Evolutionary conservation across 1,140 invertebrate species (phyloP), one percentile per base, ranked within the genome.

Genomic region (Thalassaphorura encarpata): DNA sequence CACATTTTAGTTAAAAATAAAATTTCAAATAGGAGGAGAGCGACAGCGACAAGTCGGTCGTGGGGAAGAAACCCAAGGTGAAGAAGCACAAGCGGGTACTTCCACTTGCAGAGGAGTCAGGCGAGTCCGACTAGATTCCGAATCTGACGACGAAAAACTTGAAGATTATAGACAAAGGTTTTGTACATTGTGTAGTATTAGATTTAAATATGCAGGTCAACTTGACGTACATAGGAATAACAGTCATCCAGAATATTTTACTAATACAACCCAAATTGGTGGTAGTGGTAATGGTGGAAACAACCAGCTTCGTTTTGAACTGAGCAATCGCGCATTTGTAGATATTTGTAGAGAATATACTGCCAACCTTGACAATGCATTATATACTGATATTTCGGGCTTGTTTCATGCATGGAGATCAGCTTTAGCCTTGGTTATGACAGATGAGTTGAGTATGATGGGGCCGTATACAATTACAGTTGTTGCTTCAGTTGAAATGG

Each of bases 91-190:
- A n/a, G n/a, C n/a, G n/a, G n/a, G n/a, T n/a, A n/a, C n/a, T n/a
- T n/a, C n/a, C n/a, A n/a, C n/a, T n/a, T n/a, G n/a, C n/a, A n/a
- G n/a, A n/a, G n/a, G n/a, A n/a, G n/a, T n/a, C n/a, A n/a, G n/a
- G n/a, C n/a, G n/a, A n/a, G n/a, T n/a, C n/a, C n/a, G n/a, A n/a
- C n/a, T n/a, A n/a, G n/a, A n/a, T n/a, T n/a, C n/a, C n/a, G n/a
- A n/a, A n/a, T n/a, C n/a, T n/a, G n/a, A n/a, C n/a, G n/a, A n/a
- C n/a, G n/a, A n/a, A n/a, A n/a, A 36, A 36, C 33, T 36, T 11
- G n/a, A 8, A n/a, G n/a, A 36, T 36, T 36, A 11, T n/a, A 68
- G 71, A 36, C 33, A n/a, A 11, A 8, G 33, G n/a, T 36, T 36
- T 36, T 36, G 33, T 36, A 36, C 8, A 8, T 11, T 36, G 8